Base-by-base conservation (phyloP, 2,113 vertebrate genomes). In the Galbula dea region DNA sequence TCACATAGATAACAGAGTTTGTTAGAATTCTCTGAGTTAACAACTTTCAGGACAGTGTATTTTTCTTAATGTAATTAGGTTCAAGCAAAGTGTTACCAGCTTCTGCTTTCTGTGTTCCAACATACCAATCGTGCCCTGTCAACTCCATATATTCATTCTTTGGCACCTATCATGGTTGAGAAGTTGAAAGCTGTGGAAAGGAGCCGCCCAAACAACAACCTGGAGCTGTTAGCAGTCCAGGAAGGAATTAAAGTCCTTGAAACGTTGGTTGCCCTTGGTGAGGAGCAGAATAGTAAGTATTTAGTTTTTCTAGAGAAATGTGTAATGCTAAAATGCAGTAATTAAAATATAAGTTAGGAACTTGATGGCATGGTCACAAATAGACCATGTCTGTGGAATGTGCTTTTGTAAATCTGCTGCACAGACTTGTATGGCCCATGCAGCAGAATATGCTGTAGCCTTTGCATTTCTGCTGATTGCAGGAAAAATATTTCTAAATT, bases 181-280 rank as follows among this genome's bases (percentile, higher is more conserved):
- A 99, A 99, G 97, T 98, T 99, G 74, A 99, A 99, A 97, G 98
- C 98, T 49, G 98, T 99, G 68, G 99, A 99, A 97, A 98, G 96
- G 86, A 98, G 97, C 48, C 98, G 98, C 48, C 99, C 99, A 0
- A 96, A 93, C 86, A 98, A 96, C 29, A 96, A 89, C 49, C 97
- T 98, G 13, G 99, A 99, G 96, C 98, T 99, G 79, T 97, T 99
- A 95, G 99, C 99, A 55, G 98, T 99, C 67, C 99, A 99, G 95
- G 99, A 99, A 97, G 99, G 99, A 94, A 98, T 99, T 96, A 98
- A 98, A 97, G 99, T 99, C 81, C 98, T 99, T 90, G 99, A 99
- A 97, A 98, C 98, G 7, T 87, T 99, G 93, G 99, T 99, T 86
- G 97, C 98, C 91, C 98, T 99, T 96, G 99, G 98, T 46, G 99